phyloP scores from a whole-genome alignment of 2,888 invertebrate species.

The Melitaea athalia region DNA sequence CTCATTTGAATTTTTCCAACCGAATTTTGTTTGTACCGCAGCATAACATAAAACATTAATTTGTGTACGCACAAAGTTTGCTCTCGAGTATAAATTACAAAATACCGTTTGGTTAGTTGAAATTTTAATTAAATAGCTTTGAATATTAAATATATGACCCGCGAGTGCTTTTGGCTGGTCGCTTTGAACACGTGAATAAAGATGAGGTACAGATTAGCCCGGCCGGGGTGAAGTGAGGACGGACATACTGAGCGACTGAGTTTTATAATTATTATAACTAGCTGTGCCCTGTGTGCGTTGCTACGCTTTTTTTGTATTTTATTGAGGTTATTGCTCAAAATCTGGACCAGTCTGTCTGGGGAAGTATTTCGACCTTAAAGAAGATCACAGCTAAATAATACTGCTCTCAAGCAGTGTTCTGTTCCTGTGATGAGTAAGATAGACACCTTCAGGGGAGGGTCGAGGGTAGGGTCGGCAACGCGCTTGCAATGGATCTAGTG shows the following conservation, averaged over 20 bases:
- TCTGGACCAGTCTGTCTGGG: too few species aligned
- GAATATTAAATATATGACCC: slow-evolving; percentile 19
- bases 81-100: slow-evolving; percentile 16
- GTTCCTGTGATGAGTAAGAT: too few species aligned
- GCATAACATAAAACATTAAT: too few species aligned
- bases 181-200: slow-evolving; percentile 34
- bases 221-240: neutral
- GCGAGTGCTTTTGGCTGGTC: slow-evolving; percentile 21
- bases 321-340: too few species aligned
- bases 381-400: too few species aligned
- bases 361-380: too few species aligned
- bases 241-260: slow-evolving; percentile 2
- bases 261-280: slow-evolving; percentile 14
- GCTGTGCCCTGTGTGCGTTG: neutral
- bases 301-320: neutral
- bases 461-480: too few species aligned
- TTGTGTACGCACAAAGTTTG: neutral
- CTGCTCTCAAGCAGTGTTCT: too few species aligned
- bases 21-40: too few species aligned
- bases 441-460: too few species aligned
- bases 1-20: too few species aligned
- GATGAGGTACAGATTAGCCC: slow-evolving; percentile 33
- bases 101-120: slow-evolving; percentile 22
- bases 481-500: too few species aligned
- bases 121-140: slow-evolving; percentile 22